phyloP scores from a whole-genome alignment of 2,113 vertebrate genomes.

The Myotis davidii region DNA sequence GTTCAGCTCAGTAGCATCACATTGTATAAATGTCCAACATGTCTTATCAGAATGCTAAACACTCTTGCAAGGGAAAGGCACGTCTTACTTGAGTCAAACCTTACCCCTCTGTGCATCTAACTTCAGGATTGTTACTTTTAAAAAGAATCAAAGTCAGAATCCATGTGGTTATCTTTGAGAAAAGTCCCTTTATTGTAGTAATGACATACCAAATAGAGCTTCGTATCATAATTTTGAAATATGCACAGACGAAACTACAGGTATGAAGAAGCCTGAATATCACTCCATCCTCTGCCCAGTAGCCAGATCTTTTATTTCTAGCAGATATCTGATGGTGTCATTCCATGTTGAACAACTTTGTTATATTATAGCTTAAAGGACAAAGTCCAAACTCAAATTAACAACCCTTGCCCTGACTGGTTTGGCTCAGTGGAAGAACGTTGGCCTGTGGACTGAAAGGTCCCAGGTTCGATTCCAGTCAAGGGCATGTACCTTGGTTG shows the following conservation, averaged over 20 bases:
- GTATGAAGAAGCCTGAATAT: not conserved
- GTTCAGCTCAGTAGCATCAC: not conserved
- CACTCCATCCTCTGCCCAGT: not conserved
- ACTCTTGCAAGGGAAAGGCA: not conserved
- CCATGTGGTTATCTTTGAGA: not conserved
- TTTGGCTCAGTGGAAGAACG: too few species aligned
- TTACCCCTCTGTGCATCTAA: not conserved
- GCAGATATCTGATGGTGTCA: not conserved
- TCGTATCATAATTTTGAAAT: not conserved
- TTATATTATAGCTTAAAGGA: not conserved
- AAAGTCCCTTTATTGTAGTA: not conserved
- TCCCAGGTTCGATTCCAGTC: too few species aligned
- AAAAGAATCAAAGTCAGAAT: conserved; percentile 27
- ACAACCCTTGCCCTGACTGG: not conserved
- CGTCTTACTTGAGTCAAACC: not conserved
- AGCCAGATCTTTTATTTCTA: not conserved
- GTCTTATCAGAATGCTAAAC: conserved; percentile 25
- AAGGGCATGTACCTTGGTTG: too few species aligned
- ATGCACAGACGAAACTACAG: not conserved
- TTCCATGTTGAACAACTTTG: not conserved
- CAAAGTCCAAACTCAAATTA: not conserved
- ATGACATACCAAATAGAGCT: not conserved
- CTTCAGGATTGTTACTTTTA: conserved; percentile 21
- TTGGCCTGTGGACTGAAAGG: too few species aligned
- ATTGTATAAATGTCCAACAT: not conserved